A percentile compares a stretch with the other conserved stretches of the same genome.
These are phyloP conservation scores for Neodiprion lecontei DNA, from an alignment of 1,140 invertebrate species.

Conservation along the genomic window DNA sequence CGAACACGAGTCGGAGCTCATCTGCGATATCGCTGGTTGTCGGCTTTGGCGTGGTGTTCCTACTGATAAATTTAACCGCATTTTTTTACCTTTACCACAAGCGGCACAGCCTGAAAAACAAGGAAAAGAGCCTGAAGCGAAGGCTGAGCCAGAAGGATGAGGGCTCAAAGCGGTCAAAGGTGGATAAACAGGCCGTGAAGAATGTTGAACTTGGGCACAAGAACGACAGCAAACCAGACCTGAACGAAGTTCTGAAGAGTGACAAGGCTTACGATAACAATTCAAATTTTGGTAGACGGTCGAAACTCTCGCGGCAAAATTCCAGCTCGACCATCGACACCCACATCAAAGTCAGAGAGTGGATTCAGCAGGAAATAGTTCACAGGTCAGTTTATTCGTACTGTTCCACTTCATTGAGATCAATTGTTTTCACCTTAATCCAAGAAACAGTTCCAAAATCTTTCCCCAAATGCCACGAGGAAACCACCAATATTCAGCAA, in stretches of 20 bases:
- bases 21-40: constrained; percentile 75
- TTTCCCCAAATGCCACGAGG: too few relatives aligned
- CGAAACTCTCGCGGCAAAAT: constrained; percentile 73
- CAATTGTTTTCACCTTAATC: too few relatives aligned
- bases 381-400: constrained; percentile 54
- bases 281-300: constrained; percentile 68
- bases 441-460: too few relatives aligned
- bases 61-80: constrained; percentile 82
- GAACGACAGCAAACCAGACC: constrained; percentile 55
- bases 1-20: constrained; percentile 40
- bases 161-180: constrained; percentile 35
- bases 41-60: constrained; percentile 77
- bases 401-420: too few relatives aligned
- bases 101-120: constrained; percentile 66
- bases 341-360: constrained; percentile 83
- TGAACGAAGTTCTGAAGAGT: constrained; percentile 58
- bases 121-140: constrained; percentile 62
- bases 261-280: constrained; percentile 66
- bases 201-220: constrained; percentile 47
- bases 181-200: constrained; percentile 40
- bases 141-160: constrained; percentile 44
- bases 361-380: constrained; percentile 80
- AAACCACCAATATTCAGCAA: too few relatives aligned
- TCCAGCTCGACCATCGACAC: constrained; percentile 83
- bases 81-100: constrained; percentile 82